These are phyloP conservation scores for Caenorhabditis zanzibari DNA, from an alignment of 2,888 invertebrate species.

Conservation along the genomic window DNA sequence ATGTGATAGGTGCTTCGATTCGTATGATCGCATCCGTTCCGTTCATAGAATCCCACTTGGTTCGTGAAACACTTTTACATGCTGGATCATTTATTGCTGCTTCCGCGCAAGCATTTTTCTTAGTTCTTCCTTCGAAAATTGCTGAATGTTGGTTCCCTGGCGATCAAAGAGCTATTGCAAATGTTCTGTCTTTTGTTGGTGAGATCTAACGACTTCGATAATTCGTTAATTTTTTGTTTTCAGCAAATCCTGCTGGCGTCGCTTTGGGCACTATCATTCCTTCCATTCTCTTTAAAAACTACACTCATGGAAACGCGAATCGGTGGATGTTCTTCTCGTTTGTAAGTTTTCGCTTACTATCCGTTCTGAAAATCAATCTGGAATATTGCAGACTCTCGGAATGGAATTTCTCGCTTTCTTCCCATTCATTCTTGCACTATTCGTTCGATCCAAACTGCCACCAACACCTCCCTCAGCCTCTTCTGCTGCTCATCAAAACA, in stretches of 20 bases:
- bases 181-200: constrained; percentile 81
- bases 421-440: constrained; percentile 65
- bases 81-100: constrained; percentile 78
- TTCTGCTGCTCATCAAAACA: constrained; percentile 73
- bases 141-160: constrained; percentile 82
- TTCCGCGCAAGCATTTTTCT: constrained; percentile 80
- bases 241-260: constrained; percentile 82
- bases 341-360: constrained; percentile 49
- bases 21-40: constrained; percentile 67
- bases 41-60: constrained; percentile 37
- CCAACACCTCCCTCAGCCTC: constrained; percentile 81
- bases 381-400: constrained; percentile 65
- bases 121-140: constrained; percentile 79
- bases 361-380: neutral
- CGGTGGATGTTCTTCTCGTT: constrained; percentile 63
- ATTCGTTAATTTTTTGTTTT: constrained; percentile 16
- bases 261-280: constrained; percentile 79
- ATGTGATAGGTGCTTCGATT: constrained; percentile 63
- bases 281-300: constrained; percentile 68
- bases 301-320: constrained; percentile 7
- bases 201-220: neutral
- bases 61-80: constrained; percentile 59
- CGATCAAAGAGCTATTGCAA: constrained; percentile 81
- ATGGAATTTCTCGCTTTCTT: constrained; percentile 65
- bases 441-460: constrained; percentile 68